These are phyloP conservation scores for Pyrrhosoma nymphula DNA, from an alignment of 2,888 invertebrate species.

Conservation along the genomic window DNA sequence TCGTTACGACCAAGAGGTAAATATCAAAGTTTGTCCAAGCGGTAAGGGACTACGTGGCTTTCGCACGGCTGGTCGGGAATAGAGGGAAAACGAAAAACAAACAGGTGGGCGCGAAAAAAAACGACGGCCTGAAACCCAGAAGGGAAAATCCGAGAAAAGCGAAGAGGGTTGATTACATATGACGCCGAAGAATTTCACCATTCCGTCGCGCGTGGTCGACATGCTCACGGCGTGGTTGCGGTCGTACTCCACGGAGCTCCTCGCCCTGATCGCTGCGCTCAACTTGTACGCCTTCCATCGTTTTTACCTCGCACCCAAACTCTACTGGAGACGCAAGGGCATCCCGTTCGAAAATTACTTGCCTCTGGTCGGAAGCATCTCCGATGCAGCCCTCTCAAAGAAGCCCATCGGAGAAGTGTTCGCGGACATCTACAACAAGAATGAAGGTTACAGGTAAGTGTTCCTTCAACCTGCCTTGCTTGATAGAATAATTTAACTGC, in stretches of 20 bases:
- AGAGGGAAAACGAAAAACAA: background rate
- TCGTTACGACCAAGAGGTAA: background rate
- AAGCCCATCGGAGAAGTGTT: conserved; percentile 74
- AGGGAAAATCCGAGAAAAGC: background rate
- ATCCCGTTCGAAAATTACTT: background rate
- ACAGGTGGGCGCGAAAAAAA: background rate
- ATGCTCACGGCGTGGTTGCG: background rate
- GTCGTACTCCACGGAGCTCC: background rate
- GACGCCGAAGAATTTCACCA: background rate
- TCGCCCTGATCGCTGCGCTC: background rate
- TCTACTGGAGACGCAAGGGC: background rate
- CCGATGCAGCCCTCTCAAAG: conserved; percentile 72
- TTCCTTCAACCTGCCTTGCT: background rate
- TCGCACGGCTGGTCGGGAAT: background rate
- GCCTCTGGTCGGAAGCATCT: conserved; percentile 73
- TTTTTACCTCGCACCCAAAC: background rate
- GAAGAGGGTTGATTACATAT: background rate
- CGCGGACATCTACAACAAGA: conserved; percentile 73
- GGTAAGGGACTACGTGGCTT: background rate
- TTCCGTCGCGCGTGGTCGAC: background rate
- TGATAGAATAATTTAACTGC: background rate
- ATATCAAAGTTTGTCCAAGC: background rate
- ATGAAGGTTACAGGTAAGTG: background rate
- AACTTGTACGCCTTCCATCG: background rate
- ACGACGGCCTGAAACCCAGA: background rate